Percentiles rank a stretch among this genome's conserved stretches.
Evolutionary conservation across 2,797 vertebrate species (phyloP).

Genomic region (Benthosema pterotum): DNA sequence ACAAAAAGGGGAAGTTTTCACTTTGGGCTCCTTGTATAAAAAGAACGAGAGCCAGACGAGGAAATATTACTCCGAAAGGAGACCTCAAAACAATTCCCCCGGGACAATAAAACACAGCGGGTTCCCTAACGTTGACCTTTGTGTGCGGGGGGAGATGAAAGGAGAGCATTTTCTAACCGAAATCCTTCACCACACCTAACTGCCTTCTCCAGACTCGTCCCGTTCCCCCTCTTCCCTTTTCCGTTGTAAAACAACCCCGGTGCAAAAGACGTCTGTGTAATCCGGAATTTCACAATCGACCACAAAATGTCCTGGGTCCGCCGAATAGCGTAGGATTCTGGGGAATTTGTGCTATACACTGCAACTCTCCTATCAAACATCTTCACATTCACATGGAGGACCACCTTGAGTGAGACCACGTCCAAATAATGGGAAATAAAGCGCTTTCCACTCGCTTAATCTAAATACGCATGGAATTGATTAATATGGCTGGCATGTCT

Average conservation of each 20-base stretch:
- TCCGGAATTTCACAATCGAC: constrained; percentile 61
- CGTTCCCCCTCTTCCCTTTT: constrained; percentile 44
- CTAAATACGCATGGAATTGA: constrained; percentile 62
- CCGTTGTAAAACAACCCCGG: constrained; percentile 62
- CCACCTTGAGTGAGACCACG: constrained; percentile 67
- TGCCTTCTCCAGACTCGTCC: constrained; percentile 34
- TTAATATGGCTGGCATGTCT: constrained; percentile 52
- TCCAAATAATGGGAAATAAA: constrained; percentile 66
- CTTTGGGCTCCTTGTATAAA: constrained; percentile 64
- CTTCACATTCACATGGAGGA: constrained; percentile 54
- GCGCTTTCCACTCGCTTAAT: constrained; percentile 63
- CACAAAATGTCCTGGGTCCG: constrained; percentile 54
- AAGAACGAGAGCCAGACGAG: constrained; percentile 51
- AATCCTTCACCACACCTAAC: constrained; percentile 55
- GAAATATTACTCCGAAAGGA: constrained; percentile 66
- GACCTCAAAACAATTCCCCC: constrained; percentile 61
- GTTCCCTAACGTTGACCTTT: constrained; percentile 67
- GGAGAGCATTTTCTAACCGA: constrained; percentile 39
- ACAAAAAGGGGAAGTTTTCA: constrained; percentile 68
- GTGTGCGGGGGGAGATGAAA: constrained; percentile 44
- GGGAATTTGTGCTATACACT: constrained; percentile 33
- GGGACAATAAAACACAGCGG: constrained; percentile 62
- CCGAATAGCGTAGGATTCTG: constrained; percentile 58
- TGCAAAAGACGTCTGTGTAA: constrained; percentile 46
- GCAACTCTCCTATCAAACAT: constrained; percentile 43